A percentile compares a stretch with the other conserved stretches of the same genome.
These are phyloP conservation scores for Phyllotreta cruciferae DNA, from an alignment of 2,888 invertebrate species.

Conservation along the genomic window DNA sequence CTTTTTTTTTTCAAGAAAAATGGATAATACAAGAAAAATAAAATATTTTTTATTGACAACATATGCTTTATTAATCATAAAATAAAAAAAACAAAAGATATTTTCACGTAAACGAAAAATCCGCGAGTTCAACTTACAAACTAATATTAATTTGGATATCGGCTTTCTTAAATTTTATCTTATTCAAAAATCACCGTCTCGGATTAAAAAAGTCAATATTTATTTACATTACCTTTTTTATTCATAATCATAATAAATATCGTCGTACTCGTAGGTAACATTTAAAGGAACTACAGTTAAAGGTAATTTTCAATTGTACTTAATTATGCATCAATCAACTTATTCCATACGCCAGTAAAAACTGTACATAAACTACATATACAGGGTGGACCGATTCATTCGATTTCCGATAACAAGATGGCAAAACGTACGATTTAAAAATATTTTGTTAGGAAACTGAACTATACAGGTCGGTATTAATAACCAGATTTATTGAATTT, in stretches of 20 bases:
- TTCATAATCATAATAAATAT: constrained; percentile 23
- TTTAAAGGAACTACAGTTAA: constrained; percentile 32
- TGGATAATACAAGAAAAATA: no score
- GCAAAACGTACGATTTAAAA: no score
- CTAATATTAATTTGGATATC: background rate
- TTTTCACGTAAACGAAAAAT: no score
- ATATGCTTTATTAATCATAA: no score
- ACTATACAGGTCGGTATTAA: no score
- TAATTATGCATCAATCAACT: constrained; percentile 34
- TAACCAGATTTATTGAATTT: no score
- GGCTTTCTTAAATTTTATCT: background rate
- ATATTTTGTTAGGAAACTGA: no score
- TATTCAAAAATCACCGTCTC: background rate
- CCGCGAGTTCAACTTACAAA: no score
- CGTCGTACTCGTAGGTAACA: constrained; percentile 29
- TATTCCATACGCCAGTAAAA: constrained; percentile 36
- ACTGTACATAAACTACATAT: constrained; percentile 40
- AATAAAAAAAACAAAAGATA: no score
- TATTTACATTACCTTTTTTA: constrained; percentile 24
- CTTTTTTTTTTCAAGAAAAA: no score
- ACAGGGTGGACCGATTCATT: background rate
- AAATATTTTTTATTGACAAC: no score
- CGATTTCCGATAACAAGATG: no score
- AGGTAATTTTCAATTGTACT: constrained; percentile 36
- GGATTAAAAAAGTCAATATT: constrained; percentile 16